Evolutionary conservation across 1,140 invertebrate genomes (phyloP), one percentile per base, ranked within the genome.

Genomic region (Meloidogyne exigua): DNA sequence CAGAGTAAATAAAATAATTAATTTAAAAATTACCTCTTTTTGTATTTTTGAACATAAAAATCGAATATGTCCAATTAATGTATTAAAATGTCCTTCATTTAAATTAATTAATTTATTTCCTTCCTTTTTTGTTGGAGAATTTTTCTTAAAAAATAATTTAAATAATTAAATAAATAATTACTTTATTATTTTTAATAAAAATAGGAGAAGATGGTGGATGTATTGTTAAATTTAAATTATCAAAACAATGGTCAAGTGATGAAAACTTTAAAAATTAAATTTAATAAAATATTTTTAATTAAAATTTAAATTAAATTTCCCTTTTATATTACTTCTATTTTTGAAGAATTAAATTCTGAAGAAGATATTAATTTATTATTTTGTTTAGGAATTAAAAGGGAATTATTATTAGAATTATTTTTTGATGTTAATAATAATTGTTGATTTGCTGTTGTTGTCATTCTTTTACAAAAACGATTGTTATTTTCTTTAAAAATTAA

Each of bases 51-150:
- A 72, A 7, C 89, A 89, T 85, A 98, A 96, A 89, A 95, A 96
- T 89, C 93, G 92, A 83, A 99, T 91, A 90, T 99, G 96, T 89
- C 94, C 93, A 80, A 99, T 91, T 88, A 98, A 96, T 86, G 94
- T 91, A 82, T 93, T 92, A 87, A 96, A 92, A 90, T 96, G 88
- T 67, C 83, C 82, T 26, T 85, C 67, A 21, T 28, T 65, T 49
- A 73, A 73, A n/a, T 65, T 32, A 62, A 75, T 63, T 32, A 63
- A 39, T 70, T 70, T 70, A 23, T 68, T 25, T 28, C 23, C 57
- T 26, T 28, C 23, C 21, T 65, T 66, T 49, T 75, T 68, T 39
- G 10, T 39, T 75, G 18, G 42, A 32, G 68, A 42, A 39, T 72
- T 71, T 68, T 75, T 44, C 44, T 21, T 42, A 49, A 49, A 49